Evolutionary conservation across 2,797 vertebrate genomes (phyloP).

Genomic region (Cirrhinus mrigala): DNA sequence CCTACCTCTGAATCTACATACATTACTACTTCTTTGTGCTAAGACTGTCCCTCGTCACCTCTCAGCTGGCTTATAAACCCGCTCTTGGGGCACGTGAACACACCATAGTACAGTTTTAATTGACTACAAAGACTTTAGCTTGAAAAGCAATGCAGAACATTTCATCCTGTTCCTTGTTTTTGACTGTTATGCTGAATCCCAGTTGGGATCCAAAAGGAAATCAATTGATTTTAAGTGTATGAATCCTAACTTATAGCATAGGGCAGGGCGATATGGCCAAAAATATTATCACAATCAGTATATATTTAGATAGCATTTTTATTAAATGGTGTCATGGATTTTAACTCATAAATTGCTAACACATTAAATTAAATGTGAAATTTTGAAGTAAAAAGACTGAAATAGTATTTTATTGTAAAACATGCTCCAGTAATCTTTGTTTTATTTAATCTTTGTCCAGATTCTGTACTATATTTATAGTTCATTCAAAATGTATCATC

Average conservation of each 20-base stretch:
- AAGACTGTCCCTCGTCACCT: background rate
- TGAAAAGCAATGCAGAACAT: background rate
- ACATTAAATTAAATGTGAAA: background rate
- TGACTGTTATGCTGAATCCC: background rate
- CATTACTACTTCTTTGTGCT: slow-evolving; percentile 38
- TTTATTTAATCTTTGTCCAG: background rate
- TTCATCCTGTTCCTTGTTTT: background rate
- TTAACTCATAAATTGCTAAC: background rate
- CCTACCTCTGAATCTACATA: slow-evolving; percentile 46
- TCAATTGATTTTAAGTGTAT: background rate
- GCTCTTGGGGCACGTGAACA: background rate
- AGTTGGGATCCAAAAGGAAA: background rate
- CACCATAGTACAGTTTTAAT: background rate
- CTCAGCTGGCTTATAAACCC: slow-evolving; percentile 24
- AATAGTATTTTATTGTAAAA: too few relatives aligned
- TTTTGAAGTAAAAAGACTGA: too few relatives aligned
- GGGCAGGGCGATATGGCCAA: background rate
- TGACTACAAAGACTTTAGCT: background rate
- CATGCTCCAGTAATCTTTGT: too few relatives aligned
- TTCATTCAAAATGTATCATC: background rate
- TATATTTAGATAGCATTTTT: too few relatives aligned
- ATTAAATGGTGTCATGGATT: background rate
- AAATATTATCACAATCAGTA: background rate
- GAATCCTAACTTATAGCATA: background rate
- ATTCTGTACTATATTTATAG: too few relatives aligned